A percentile compares a stretch with the other conserved stretches of the same genome.
Conservation (phyloP, 2,113 vertebrate species). For the Macrotis lagotis region DNA sequence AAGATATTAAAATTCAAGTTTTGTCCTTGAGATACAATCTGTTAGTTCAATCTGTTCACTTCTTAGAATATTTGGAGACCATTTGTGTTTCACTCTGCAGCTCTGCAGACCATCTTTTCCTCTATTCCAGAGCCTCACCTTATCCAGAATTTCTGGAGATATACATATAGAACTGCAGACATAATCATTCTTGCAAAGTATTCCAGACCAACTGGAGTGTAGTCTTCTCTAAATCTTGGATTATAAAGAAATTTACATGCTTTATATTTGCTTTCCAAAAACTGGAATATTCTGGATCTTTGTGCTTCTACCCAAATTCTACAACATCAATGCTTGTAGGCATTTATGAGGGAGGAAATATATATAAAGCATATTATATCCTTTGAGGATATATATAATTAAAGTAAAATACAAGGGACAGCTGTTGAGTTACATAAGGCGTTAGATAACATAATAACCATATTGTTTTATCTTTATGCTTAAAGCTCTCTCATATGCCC, state of each 20-base stretch:
- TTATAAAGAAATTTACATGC: background rate
- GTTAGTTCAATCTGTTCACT: constrained; percentile 73
- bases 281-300: background rate
- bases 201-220: constrained; percentile 38
- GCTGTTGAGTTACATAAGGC: constrained; percentile 66
- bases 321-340: background rate
- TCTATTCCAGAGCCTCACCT: constrained; percentile 31
- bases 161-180: constrained; percentile 20
- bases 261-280: background rate
- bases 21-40: constrained; percentile 76
- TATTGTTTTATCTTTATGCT: constrained; percentile 67
- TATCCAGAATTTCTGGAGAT: constrained; percentile 21
- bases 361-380: background rate
- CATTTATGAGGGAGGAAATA: background rate
- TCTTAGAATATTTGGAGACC: constrained; percentile 53
- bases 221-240: background rate
- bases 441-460: constrained; percentile 67
- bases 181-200: background rate
- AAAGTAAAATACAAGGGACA: constrained; percentile 59
- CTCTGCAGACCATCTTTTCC: constrained; percentile 47
- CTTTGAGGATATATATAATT: background rate
- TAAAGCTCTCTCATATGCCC: constrained; percentile 58
- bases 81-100: constrained; percentile 66
- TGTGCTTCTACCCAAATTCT: background rate
- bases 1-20: constrained; percentile 56